These are phyloP conservation scores for Yoshiicerus persimilis DNA, from an alignment of 1,140 invertebrate species.

Conservation along the genomic window DNA sequence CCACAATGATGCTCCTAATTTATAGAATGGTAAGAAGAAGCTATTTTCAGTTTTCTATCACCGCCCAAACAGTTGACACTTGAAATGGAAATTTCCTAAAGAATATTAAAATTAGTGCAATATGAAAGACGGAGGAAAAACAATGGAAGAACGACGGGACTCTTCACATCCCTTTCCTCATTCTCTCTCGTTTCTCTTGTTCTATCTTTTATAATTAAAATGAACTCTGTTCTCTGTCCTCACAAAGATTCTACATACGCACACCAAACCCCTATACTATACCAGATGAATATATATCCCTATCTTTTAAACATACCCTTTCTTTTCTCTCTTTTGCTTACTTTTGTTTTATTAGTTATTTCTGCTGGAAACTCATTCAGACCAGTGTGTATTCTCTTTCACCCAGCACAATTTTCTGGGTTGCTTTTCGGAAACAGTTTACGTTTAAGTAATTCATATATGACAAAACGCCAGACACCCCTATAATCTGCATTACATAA, in stretches of 20 bases:
- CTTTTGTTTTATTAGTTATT: not conserved
- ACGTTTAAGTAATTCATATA: no score
- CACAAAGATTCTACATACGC: not conserved
- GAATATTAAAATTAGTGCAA: conserved; percentile 24
- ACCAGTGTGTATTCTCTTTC: not conserved
- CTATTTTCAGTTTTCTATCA: conserved; percentile 14
- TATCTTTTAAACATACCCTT: not conserved
- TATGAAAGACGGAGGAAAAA: conserved; percentile 15
- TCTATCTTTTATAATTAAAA: conserved; percentile 17
- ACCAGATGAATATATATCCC: not conserved
- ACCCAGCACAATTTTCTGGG: not conserved
- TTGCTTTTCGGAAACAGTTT: not conserved
- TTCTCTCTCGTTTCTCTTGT: not conserved
- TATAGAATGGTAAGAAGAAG: not conserved
- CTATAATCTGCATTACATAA: no score
- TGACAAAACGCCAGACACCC: no score
- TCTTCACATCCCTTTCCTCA: not conserved
- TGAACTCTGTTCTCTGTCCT: not conserved
- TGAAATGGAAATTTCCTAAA: conserved; percentile 25
- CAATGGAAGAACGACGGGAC: conserved; percentile 14
- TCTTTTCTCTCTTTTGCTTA: not conserved
- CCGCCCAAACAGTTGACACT: conserved; percentile 22
- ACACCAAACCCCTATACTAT: not conserved
- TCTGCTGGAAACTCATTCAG: not conserved
- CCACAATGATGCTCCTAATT: not conserved